Conservation (phyloP, 1,140 invertebrate genomes). For the Nephila pilipes region DNA sequence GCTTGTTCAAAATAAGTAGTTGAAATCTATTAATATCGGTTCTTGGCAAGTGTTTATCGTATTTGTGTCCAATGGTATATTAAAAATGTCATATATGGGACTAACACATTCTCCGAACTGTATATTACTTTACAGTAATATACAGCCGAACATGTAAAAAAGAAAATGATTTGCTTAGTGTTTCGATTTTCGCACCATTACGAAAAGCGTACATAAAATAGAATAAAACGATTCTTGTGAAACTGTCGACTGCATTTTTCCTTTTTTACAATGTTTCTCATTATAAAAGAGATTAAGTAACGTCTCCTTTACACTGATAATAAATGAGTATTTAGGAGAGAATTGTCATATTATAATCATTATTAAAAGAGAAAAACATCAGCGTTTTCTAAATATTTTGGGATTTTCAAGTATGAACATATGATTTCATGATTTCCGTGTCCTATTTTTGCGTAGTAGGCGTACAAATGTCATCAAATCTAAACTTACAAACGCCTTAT, state of each 20-base stretch:
- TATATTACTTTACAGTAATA: conserved; percentile 72
- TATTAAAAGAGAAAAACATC: too few species aligned
- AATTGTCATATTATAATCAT: too few species aligned
- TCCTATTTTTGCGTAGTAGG: too few species aligned
- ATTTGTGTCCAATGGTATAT: conserved; percentile 68
- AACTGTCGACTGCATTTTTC: not conserved
- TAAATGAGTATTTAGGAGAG: too few species aligned
- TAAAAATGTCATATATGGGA: conserved; percentile 59
- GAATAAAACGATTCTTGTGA: conserved; percentile 77
- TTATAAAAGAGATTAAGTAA: too few species aligned
- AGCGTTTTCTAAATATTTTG: too few species aligned
- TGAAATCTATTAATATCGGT: conserved; percentile 40
- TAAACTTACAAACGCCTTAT: too few species aligned
- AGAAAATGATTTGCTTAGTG: conserved; percentile 68
- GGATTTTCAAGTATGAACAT: too few species aligned
- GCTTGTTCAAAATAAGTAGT: conserved; percentile 51
- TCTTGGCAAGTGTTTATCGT: conserved; percentile 52
- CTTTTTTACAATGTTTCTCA: too few species aligned
- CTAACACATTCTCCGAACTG: conserved; percentile 62
- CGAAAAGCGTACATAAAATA: conserved; percentile 75
- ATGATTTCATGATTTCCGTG: too few species aligned
- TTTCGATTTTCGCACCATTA: conserved; percentile 77
- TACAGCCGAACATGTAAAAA: conserved; percentile 68
- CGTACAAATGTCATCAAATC: too few species aligned
- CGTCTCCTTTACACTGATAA: too few species aligned